phyloP scores from a whole-genome alignment of 2,797 vertebrate species.

The Syndactyla subalaris region DNA sequence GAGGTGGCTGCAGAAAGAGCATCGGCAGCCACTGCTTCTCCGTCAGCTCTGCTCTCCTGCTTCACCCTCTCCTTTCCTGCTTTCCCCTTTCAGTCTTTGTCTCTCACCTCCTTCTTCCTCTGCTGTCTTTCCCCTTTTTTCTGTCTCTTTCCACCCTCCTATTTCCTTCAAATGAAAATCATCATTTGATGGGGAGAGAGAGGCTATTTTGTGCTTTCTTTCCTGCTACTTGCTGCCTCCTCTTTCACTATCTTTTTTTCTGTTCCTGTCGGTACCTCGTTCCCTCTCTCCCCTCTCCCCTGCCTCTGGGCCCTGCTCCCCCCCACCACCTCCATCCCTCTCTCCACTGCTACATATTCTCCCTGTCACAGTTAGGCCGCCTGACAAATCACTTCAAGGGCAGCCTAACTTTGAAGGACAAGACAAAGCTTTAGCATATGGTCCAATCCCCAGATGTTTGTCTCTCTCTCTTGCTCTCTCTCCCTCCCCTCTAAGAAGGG shows the following conservation, averaged over 20 bases:
- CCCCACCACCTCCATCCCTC: slow-evolving; percentile 31
- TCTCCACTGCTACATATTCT: slow-evolving; percentile 72
- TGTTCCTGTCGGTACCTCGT: neutral
- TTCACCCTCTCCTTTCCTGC: neutral
- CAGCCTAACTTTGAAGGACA: slow-evolving; percentile 98
- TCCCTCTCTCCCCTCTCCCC: neutral
- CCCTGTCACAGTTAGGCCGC: slow-evolving; percentile 82
- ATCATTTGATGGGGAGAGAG: neutral
- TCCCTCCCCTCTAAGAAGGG: slow-evolving; percentile 50
- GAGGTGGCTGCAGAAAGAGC: slow-evolving; percentile 55
- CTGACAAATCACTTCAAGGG: slow-evolving; percentile 97
- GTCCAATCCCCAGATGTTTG: slow-evolving; percentile 90
- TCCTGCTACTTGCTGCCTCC: neutral
- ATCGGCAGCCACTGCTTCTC: slow-evolving; percentile 29
- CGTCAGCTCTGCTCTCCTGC: neutral
- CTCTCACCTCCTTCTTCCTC: neutral
- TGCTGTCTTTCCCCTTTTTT: neutral
- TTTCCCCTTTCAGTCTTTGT: neutral
- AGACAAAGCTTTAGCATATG: slow-evolving; percentile 98
- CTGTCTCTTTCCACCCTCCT: neutral
- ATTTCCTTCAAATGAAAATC: neutral
- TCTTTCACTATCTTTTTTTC: neutral
- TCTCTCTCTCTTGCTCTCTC: slow-evolving; percentile 53
- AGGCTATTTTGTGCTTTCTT: neutral
- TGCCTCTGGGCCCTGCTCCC: slow-evolving; percentile 25